These are phyloP conservation scores for Cyanocitta stelleri DNA, from an alignment of 2,113 vertebrate species.

Conservation along the genomic window DNA sequence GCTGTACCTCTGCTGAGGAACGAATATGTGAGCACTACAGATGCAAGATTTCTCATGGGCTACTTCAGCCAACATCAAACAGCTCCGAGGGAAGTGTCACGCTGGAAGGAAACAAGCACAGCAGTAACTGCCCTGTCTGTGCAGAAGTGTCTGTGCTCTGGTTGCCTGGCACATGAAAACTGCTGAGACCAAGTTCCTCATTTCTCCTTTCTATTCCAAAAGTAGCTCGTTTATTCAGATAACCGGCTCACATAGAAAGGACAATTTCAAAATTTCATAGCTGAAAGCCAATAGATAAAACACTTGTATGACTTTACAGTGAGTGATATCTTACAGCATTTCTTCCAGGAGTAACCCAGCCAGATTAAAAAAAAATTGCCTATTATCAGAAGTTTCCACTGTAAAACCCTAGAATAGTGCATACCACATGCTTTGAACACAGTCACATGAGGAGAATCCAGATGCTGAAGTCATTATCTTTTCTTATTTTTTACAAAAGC, in stretches of 20 bases:
- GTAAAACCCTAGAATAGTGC: not conserved
- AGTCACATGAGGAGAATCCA: not conserved
- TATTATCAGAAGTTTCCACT: not conserved
- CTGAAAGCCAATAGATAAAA: not conserved
- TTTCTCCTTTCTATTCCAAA: not conserved
- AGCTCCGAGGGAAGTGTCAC: not conserved
- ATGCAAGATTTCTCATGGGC: not conserved
- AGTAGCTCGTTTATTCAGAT: not conserved
- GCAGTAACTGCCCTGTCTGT: not conserved
- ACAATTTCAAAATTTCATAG: not conserved
- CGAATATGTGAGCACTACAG: not conserved
- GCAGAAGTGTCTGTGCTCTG: not conserved
- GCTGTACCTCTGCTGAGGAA: not conserved
- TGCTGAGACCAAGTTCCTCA: not conserved
- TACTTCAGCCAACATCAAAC: not conserved
- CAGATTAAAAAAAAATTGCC: not conserved
- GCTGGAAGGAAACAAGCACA: not conserved
- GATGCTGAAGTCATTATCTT: not conserved
- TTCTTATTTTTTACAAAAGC: not conserved
- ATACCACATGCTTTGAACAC: not conserved
- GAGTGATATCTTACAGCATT: not conserved
- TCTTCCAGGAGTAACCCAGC: not conserved
- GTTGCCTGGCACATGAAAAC: not conserved
- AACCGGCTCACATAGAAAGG: not conserved
- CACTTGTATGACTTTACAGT: not conserved